These are phyloP conservation scores for Conchocele bisecta DNA, from an alignment of 2,888 invertebrate species.

Conservation along the genomic window DNA sequence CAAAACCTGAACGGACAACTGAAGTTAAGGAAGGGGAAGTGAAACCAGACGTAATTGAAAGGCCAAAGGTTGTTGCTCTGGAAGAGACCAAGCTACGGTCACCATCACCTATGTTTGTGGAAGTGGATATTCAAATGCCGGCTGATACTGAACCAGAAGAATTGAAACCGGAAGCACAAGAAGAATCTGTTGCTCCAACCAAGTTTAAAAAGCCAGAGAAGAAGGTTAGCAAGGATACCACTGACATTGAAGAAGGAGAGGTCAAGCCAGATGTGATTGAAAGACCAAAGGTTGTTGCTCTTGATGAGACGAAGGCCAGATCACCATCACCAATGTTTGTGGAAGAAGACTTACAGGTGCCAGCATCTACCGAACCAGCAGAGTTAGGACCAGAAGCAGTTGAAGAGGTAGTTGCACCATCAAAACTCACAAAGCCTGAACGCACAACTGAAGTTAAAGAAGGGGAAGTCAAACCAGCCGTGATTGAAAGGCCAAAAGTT, in stretches of 20 bases:
- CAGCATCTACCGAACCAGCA: not conserved
- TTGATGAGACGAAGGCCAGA: slow-evolving; percentile 16
- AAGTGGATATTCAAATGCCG: slow-evolving; percentile 9
- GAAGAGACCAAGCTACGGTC: slow-evolving; percentile 45
- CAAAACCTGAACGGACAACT: slow-evolving; percentile 4
- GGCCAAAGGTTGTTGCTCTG: slow-evolving; percentile 51
- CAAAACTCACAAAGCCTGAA: slow-evolving; percentile 10
- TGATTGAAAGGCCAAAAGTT: slow-evolving; percentile 63
- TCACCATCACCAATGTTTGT: not conserved
- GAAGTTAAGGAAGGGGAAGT: slow-evolving; percentile 13
- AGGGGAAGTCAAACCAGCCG: slow-evolving; percentile 39
- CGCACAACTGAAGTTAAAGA: slow-evolving; percentile 45
- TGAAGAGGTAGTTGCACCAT: slow-evolving; percentile 9
- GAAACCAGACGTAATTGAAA: slow-evolving; percentile 18
- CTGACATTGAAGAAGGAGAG: slow-evolving; percentile 6
- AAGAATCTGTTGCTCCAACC: slow-evolving; percentile 14
- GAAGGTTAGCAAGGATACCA: too few species aligned
- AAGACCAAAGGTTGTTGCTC: slow-evolving; percentile 61
- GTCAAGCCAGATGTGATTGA: slow-evolving; percentile 6
- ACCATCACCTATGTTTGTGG: slow-evolving; percentile 39
- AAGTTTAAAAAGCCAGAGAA: slow-evolving; percentile 10
- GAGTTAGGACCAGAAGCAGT: slow-evolving; percentile 3
- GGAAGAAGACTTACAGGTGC: not conserved
- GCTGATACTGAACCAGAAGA: slow-evolving; percentile 14
- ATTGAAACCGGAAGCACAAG: not conserved